Percentiles rank a stretch among this genome's conserved stretches.
phyloP scores from a whole-genome alignment of 2,113 vertebrate genomes.

The Thryonomys swinderianus region DNA sequence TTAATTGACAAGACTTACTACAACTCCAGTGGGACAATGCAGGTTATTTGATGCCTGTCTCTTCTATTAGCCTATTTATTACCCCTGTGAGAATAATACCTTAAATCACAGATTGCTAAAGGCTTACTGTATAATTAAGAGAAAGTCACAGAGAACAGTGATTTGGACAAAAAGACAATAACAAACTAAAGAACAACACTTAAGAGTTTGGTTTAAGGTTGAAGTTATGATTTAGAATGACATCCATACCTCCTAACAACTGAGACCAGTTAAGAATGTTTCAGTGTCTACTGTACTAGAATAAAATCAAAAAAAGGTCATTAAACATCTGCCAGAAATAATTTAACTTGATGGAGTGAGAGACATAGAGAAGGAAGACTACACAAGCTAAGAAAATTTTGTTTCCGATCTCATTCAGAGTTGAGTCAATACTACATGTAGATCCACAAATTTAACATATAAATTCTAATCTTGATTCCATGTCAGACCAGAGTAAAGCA shows the following conservation, averaged over 20 bases:
- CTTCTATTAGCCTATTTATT: background rate
- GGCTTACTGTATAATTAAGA: no score
- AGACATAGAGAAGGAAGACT: background rate
- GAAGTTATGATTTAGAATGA: background rate
- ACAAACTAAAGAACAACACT: no score
- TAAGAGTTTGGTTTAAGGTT: background rate
- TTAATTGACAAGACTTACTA: background rate
- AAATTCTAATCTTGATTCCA: slow-evolving; percentile 9
- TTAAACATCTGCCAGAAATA: background rate
- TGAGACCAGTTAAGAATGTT: background rate
- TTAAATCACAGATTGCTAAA: background rate
- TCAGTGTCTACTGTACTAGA: background rate
- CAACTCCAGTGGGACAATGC: background rate
- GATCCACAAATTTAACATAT: background rate
- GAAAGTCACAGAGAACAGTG: background rate
- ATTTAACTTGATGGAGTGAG: background rate
- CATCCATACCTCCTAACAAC: background rate
- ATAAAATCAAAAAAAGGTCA: background rate
- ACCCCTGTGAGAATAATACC: background rate
- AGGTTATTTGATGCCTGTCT: background rate
- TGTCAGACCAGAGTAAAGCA: background rate
- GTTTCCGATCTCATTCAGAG: background rate
- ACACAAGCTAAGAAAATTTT: background rate
- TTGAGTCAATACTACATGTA: background rate
- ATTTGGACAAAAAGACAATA: background rate